phyloP scores from a whole-genome alignment of 35 echinoderm and acorn worm genomes.

The Heliocidaris erythrogramma region DNA sequence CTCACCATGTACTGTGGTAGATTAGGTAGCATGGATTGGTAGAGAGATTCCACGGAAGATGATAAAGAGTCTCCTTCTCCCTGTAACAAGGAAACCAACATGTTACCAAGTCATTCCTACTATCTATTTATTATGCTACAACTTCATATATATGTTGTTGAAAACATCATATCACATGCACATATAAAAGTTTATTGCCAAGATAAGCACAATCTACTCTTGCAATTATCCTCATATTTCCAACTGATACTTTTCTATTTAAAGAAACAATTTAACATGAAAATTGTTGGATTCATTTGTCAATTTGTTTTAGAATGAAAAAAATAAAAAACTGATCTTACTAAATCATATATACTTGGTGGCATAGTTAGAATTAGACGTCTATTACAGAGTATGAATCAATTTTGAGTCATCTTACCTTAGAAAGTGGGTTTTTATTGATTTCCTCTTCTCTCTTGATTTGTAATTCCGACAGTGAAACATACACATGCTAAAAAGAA shows the following conservation, averaged over 20 bases:
- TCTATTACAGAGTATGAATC: background rate
- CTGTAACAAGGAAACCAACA: constrained; percentile 42
- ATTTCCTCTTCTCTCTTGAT: constrained; percentile 93
- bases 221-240: no score
- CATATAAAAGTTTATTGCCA: no score
- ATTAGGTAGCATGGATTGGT: constrained; percentile 97
- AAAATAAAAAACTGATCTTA: background rate
- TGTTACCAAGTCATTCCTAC: no score
- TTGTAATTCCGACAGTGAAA: constrained; percentile 92
- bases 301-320: no score
- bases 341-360: background rate
- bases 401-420: constrained; percentile 61
- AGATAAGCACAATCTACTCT: no score
- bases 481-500: constrained; percentile 80
- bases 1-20: constrained; percentile 99
- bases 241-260: no score
- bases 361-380: background rate
- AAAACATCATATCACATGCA: no score
- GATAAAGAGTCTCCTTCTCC: constrained; percentile 82
- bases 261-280: no score
- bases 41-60: constrained; percentile 78
- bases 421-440: constrained; percentile 89
- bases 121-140: no score
- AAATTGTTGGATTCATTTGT: no score
- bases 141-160: no score